These are phyloP conservation scores for Chrysochloris asiatica DNA, from an alignment of 2,113 vertebrate species.

Conservation along the genomic window DNA sequence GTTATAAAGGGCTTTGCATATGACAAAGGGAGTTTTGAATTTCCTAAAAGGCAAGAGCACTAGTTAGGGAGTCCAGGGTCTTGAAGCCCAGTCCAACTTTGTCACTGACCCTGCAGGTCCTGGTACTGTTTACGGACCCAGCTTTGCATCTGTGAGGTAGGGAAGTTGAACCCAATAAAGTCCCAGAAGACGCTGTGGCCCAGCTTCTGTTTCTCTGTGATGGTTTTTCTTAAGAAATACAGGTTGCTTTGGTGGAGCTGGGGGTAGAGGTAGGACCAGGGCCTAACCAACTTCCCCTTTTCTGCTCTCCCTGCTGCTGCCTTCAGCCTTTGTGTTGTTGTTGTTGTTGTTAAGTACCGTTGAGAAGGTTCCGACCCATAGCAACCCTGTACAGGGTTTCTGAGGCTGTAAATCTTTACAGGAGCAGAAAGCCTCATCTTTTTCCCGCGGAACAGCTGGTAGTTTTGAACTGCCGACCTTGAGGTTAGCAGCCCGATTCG, in stretches of 20 bases:
- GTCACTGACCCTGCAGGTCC: neutral
- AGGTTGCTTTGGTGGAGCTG: neutral
- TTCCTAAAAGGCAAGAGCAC: no score
- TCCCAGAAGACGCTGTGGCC: neutral
- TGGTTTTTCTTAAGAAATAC: neutral
- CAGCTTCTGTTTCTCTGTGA: neutral
- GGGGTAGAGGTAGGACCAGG: neutral
- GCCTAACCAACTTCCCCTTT: neutral
- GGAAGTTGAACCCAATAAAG: accelerated
- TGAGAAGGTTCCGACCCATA: no score
- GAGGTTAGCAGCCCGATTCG: no score
- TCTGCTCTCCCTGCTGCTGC: neutral
- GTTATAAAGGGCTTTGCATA: no score
- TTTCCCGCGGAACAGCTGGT: no score
- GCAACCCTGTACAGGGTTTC: no score
- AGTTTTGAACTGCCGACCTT: no score
- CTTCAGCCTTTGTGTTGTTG: neutral
- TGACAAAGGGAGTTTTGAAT: neutral
- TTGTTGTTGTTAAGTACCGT: no score
- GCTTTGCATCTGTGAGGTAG: neutral
- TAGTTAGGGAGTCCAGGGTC: neutral
- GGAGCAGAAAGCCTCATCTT: no score
- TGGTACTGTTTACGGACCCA: neutral
- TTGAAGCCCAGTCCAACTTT: neutral
- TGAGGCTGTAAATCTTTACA: no score